phyloP scores from a whole-genome alignment of 92 coral and sea anemone genomes.

The Palythoa caribaeorum region DNA sequence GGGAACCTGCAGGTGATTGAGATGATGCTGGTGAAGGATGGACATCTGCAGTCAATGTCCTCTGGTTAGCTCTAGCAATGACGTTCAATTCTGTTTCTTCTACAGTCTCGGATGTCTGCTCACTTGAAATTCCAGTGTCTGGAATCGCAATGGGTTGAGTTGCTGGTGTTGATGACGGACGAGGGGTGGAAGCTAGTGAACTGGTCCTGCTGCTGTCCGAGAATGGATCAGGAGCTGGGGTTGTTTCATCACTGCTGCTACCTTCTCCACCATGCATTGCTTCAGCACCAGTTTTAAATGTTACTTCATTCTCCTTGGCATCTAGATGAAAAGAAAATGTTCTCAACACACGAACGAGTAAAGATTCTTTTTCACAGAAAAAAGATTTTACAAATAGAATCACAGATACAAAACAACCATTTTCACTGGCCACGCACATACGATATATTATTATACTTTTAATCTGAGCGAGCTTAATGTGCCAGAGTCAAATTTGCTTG shows the following conservation, averaged over 20 bases:
- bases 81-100: constrained; percentile 3
- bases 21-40: constrained; percentile 46
- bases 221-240: constrained; percentile 67
- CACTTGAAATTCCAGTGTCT: background rate
- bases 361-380: background rate
- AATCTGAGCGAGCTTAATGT: too few species aligned
- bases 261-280: constrained; percentile 2
- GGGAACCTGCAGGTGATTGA: constrained; percentile 48
- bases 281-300: constrained; percentile 29
- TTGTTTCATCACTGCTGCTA: constrained; percentile 48
- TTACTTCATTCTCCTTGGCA: background rate
- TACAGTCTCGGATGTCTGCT: constrained; percentile 29
- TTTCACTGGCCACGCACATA: too few species aligned
- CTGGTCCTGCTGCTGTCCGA: constrained; percentile 78
- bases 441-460: too few species aligned
- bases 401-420: background rate
- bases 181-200: constrained; percentile 65
- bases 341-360: background rate
- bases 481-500: too few species aligned
- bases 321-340: constrained; percentile 2
- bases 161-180: constrained; percentile 28
- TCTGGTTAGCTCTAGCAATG: constrained; percentile 38
- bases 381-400: background rate
- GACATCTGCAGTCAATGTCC: constrained; percentile 26
- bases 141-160: background rate